Evolutionary conservation across 2,797 vertebrate genomes (phyloP), one percentile per base, ranked within the genome.

Genomic region (Fringilla coelebs): DNA sequence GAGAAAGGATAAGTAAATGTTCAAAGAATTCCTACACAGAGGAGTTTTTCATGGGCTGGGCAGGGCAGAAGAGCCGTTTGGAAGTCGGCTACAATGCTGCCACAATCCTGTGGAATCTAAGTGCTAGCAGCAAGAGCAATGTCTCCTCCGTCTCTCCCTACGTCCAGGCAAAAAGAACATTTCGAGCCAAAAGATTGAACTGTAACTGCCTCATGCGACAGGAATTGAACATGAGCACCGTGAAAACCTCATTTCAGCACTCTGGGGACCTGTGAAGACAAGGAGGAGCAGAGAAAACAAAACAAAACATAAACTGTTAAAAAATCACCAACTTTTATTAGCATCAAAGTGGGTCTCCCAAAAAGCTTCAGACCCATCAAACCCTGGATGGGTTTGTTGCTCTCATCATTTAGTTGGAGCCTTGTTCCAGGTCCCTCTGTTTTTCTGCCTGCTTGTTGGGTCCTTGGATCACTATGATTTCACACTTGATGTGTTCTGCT

Each of bases 381-480:
- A 34, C 31, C 10, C 31, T 34, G 3, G 12, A 70, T 6, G 4
- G 3, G 31, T 10, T 20, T 48, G 20, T 25, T 40, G 29, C 19
- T 65, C 15, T 40, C 0, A 0, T 54, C 10, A 55, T 54, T 32
- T 63, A 28, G 10, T 9, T 14, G 9, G 18, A 32, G 19, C 40
- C 22, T 32, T 52, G 10, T 19, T 38, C 26, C 22, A 13, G 12
- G 32, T 51, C 18, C 13, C 9, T 58, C 38, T 32, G 21, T 75
- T 43, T 24, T 46, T 63, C 32, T 60, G 18, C 8, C 28, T 38
- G 24, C 25, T 67, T 7, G 1, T 15, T 0, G 1, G 4, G 8
- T 75, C 8, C 12, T 7, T 19, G 32, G 22, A 11, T 52, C 24
- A 11, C 46, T 9, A 3, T 17, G n/a, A 24, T 16, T 13, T 36